These are phyloP conservation scores for Leucophenga montana DNA, from an alignment of 2,888 invertebrate genomes.

Conservation along the genomic window DNA sequence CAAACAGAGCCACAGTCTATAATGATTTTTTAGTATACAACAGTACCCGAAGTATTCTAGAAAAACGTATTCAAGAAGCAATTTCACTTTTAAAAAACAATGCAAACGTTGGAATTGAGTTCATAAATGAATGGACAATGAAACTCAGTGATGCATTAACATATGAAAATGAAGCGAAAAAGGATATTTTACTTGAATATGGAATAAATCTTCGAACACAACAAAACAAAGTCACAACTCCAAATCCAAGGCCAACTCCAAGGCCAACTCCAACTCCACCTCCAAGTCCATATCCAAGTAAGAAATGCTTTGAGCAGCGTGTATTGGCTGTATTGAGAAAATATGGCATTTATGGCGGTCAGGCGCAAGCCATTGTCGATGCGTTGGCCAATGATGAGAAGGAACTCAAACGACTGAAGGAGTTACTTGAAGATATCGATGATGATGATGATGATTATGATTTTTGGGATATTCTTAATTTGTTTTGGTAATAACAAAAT, in stretches of 20 bases:
- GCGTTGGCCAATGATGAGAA: conserved; percentile 45
- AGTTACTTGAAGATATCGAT: conserved; percentile 40
- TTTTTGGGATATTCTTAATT: not conserved
- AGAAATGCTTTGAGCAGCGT: not conserved
- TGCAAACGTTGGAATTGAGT: not conserved
- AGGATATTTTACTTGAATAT: not conserved
- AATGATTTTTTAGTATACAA: not conserved
- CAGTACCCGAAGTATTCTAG: not conserved
- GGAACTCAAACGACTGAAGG: conserved; percentile 39
- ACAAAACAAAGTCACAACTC: too few relatives aligned
- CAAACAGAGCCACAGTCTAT: not conserved
- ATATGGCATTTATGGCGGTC: conserved; percentile 38
- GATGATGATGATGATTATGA: conserved; percentile 15
- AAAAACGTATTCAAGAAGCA: not conserved
- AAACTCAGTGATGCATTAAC: not conserved
- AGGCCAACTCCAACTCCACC: too few relatives aligned
- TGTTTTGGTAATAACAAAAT: not conserved
- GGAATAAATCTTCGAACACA: not conserved
- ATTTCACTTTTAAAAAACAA: not conserved
- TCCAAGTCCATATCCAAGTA: not conserved
- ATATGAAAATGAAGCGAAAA: not conserved
- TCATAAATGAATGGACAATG: not conserved
- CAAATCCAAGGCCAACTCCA: too few relatives aligned
- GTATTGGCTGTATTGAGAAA: not conserved
- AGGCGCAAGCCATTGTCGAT: conserved; percentile 37